Percentiles rank a stretch among this genome's conserved stretches.
Conservation (phyloP, 1,140 invertebrate genomes). For the Dufourea novaeangliae region DNA sequence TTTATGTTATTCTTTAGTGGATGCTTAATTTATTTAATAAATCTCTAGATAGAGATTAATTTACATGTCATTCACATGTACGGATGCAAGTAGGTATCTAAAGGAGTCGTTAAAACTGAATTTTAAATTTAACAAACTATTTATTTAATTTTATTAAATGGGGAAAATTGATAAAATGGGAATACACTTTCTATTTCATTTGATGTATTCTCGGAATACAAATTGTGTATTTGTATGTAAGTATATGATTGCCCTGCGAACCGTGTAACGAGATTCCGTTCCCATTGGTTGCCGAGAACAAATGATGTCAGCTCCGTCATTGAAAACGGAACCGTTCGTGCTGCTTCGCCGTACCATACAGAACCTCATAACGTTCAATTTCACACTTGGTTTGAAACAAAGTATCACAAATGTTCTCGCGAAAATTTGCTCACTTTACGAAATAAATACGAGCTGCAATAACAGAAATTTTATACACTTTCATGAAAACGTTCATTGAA, state of each 20-base stretch:
- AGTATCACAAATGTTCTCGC: background rate
- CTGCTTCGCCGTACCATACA: background rate
- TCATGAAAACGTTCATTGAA: too few species aligned
- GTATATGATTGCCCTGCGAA: conserved; percentile 6
- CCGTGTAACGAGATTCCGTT: conserved; percentile 38
- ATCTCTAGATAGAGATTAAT: too few species aligned
- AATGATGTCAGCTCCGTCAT: conserved; percentile 26
- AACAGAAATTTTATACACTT: too few species aligned
- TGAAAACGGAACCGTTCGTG: background rate
- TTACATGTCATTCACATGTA: too few species aligned
- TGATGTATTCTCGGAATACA: background rate
- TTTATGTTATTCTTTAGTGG: too few species aligned
- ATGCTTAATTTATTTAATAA: too few species aligned
- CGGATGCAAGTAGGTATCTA: too few species aligned
- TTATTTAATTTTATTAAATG: too few species aligned
- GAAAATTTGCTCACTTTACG: too few species aligned
- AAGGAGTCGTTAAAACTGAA: too few species aligned
- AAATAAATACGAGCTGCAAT: too few species aligned
- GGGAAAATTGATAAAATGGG: background rate
- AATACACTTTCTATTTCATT: background rate
- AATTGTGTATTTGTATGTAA: background rate
- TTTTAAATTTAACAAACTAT: too few species aligned
- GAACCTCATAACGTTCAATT: conserved; percentile 17
- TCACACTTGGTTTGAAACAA: background rate
- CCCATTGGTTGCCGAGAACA: conserved; percentile 10